These are phyloP conservation scores for Thamnophis elegans DNA, from an alignment of 2,797 vertebrate species.

Conservation along the genomic window DNA sequence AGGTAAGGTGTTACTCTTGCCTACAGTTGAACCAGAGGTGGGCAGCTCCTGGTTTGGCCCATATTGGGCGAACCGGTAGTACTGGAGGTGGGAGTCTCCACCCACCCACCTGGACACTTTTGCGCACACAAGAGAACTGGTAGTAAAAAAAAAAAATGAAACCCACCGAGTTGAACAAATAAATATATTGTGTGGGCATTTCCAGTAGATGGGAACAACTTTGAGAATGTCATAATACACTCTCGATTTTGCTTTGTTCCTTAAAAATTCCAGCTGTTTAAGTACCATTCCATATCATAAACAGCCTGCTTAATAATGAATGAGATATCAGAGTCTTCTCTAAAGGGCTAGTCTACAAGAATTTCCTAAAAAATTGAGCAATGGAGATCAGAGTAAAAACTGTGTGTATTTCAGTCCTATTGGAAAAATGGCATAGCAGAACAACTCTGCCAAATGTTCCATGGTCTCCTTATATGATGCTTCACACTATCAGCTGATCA, in stretches of 20 bases:
- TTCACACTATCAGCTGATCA: background rate
- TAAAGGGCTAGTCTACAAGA: background rate
- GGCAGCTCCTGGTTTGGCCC: too few species aligned
- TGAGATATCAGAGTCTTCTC: background rate
- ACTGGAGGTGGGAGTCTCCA: too few species aligned
- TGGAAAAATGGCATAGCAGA: background rate
- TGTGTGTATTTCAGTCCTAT: background rate
- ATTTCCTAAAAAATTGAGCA: rapidly evolving
- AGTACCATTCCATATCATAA: background rate
- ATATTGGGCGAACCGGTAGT: too few species aligned
- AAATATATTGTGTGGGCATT: background rate
- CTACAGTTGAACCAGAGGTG: background rate
- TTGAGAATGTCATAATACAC: background rate
- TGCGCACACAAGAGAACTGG: too few species aligned
- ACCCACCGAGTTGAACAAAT: background rate
- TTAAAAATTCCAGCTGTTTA: background rate
- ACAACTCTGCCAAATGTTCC: background rate
- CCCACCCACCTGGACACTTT: too few species aligned
- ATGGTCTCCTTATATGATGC: background rate
- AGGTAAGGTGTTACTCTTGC: conserved; percentile 71
- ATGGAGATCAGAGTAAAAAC: background rate
- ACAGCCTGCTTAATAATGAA: background rate
- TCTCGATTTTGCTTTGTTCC: background rate
- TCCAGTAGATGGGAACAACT: background rate
- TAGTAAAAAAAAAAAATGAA: too few species aligned